Conservation (phyloP, 2,888 invertebrate genomes). For the Apodemia zela region DNA sequence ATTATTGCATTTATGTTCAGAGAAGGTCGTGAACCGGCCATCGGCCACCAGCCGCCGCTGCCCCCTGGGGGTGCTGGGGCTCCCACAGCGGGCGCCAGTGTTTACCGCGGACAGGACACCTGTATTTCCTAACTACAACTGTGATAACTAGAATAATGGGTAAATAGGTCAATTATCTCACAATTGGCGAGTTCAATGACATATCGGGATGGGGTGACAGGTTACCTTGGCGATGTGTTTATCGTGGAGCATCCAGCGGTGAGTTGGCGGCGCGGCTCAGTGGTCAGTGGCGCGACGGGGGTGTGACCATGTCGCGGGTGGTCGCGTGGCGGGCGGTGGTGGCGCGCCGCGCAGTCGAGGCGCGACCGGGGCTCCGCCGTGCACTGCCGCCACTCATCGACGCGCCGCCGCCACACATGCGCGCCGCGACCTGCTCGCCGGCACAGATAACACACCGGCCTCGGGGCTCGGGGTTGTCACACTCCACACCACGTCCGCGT, state of each 20-base stretch:
- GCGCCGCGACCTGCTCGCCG: slow-evolving; percentile 6
- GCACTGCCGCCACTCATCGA: slow-evolving; percentile 23
- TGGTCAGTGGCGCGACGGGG: slow-evolving; percentile 5
- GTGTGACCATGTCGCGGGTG: slow-evolving; percentile 21
- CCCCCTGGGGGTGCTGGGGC: background rate
- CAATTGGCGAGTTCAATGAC: slow-evolving; percentile 23
- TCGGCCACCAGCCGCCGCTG: background rate
- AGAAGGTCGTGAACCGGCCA: no score
- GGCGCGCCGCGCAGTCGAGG: slow-evolving; percentile 25
- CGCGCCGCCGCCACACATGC: slow-evolving; percentile 27
- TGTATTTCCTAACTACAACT: background rate
- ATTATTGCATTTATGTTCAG: no score
- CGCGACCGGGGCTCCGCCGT: slow-evolving; percentile 27
- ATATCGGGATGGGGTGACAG: background rate
- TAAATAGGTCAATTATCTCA: slow-evolving; percentile 23
- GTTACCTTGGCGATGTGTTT: background rate
- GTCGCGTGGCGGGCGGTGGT: slow-evolving; percentile 22
- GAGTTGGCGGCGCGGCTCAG: background rate
- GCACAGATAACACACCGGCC: background rate
- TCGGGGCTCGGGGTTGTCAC: no score
- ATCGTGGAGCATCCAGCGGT: background rate
- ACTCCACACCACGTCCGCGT: no score
- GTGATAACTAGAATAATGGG: slow-evolving; percentile 19
- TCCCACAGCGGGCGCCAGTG: background rate
- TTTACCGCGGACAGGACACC: no score